Percentiles rank a stretch among this genome's conserved stretches.
phyloP scores from a whole-genome alignment of 2,113 vertebrate genomes.

The Equus quagga region DNA sequence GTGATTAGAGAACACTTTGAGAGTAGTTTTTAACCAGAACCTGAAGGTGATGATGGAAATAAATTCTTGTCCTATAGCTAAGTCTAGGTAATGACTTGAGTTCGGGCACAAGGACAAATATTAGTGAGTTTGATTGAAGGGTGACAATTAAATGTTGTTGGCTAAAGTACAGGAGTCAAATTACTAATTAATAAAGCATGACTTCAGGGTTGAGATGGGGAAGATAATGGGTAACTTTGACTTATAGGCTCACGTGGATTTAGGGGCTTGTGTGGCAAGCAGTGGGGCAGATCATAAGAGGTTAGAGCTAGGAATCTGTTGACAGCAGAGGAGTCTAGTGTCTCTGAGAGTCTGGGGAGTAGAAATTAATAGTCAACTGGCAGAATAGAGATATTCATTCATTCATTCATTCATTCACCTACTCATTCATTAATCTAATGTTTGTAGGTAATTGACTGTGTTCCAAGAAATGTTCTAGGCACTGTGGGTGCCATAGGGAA shows the following conservation, averaged over 20 bases:
- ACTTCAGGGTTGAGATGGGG: not conserved
- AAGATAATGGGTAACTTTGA: not conserved
- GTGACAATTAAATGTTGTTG: not conserved
- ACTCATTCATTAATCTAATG: not conserved
- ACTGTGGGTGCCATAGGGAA: not conserved
- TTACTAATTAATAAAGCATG: not conserved
- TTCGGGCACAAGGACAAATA: not conserved
- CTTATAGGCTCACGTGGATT: not conserved
- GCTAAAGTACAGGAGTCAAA: not conserved
- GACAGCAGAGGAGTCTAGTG: not conserved
- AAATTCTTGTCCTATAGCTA: not conserved
- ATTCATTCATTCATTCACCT: not conserved
- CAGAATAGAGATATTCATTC: not conserved
- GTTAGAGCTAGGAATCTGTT: not conserved
- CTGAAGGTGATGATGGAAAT: not conserved
- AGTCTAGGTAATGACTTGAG: not conserved
- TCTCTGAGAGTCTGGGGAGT: not conserved
- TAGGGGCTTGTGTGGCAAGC: not conserved
- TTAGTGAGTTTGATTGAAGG: not conserved
- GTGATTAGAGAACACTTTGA: not conserved
- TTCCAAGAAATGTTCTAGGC: not conserved
- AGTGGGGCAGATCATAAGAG: not conserved
- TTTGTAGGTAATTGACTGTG: not conserved
- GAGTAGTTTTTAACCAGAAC: not conserved
- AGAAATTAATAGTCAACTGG: not conserved